These are phyloP conservation scores for Lepidothrix coronata DNA, from an alignment of 2,113 vertebrate species.

Conservation along the genomic window DNA sequence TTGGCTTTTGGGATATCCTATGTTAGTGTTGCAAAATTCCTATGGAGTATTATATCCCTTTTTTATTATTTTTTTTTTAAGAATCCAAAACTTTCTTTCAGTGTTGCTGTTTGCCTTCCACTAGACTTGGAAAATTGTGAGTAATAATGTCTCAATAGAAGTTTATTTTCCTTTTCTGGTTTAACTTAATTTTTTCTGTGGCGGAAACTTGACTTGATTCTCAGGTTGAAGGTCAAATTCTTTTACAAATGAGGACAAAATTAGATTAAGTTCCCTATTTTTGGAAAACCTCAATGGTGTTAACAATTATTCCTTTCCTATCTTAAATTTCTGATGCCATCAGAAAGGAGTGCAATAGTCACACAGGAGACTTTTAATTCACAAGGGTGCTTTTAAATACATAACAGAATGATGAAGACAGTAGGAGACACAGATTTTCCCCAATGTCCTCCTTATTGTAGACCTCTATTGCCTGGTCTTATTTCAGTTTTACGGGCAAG, in stretches of 20 bases:
- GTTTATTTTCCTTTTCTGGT: not conserved
- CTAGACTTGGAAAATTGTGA: not conserved
- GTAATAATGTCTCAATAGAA: not conserved
- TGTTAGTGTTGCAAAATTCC: not conserved
- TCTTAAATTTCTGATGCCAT: not conserved
- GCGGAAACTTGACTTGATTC: not conserved
- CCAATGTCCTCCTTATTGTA: not conserved
- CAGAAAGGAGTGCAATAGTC: not conserved
- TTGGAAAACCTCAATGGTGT: not conserved
- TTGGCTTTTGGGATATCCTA: not conserved
- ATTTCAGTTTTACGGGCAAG: not conserved
- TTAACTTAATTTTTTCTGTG: not conserved
- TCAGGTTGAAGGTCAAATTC: not conserved
- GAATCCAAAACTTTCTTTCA: not conserved
- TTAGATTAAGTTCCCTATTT: not conserved
- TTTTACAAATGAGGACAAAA: not conserved
- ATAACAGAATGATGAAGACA: not conserved
- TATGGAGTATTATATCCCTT: not conserved
- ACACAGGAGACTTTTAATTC: not conserved
- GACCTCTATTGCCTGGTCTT: not conserved
- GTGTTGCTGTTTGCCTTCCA: not conserved
- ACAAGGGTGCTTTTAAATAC: not conserved
- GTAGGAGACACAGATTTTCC: not conserved
- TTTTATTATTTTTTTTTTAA: not conserved
- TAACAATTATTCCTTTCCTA: not conserved